phyloP scores from a whole-genome alignment of 2,113 vertebrate genomes.

The Laticauda laticaudata region DNA sequence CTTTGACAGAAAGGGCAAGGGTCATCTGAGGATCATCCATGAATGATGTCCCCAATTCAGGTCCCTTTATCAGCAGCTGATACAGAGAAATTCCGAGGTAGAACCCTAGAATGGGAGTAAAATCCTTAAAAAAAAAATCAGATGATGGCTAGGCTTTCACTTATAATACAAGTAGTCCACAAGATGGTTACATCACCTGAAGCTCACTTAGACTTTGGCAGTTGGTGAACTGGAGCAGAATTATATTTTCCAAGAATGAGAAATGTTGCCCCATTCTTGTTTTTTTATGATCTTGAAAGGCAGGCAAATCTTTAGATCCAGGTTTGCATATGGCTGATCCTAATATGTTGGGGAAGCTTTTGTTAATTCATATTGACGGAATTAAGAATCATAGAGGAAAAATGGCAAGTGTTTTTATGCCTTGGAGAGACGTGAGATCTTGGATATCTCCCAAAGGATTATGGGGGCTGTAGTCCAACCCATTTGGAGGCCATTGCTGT shows the following conservation, averaged over 20 bases:
- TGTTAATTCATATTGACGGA: background rate
- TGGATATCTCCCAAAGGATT: background rate
- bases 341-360: background rate
- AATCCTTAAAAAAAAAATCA: too few relatives aligned
- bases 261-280: background rate
- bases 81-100: too few relatives aligned
- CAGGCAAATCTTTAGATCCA: background rate
- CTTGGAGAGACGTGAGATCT: background rate
- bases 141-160: background rate
- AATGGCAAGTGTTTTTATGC: too few relatives aligned
- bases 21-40: background rate
- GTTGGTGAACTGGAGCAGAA: background rate
- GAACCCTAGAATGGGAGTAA: background rate
- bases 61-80: background rate
- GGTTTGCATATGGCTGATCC: background rate
- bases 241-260: background rate
- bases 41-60: background rate
- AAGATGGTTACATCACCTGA: background rate
- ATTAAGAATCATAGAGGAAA: background rate
- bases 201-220: background rate
- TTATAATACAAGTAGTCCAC: background rate
- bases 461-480: background rate
- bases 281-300: background rate
- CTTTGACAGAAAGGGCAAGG: background rate
- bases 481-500: background rate